Conservation (phyloP, 2,797 vertebrate genomes). For the Pipistrellus pygmaeus region DNA sequence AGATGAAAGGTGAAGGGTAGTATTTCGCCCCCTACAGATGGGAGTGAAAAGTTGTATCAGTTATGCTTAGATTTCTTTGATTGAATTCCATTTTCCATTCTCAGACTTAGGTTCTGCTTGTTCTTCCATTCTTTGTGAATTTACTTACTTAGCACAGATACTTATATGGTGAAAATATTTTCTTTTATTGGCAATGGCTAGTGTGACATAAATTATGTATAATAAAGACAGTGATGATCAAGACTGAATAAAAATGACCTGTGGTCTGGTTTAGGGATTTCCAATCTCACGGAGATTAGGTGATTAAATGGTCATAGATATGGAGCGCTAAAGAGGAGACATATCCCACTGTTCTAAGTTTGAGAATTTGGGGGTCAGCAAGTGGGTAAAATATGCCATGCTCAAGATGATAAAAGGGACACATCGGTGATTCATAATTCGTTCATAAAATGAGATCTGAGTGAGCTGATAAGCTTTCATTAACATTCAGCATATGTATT, state of each 20-base stretch:
- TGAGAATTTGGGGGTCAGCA: not conserved
- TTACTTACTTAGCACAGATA: slow-evolving; percentile 46
- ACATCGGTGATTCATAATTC: not conserved
- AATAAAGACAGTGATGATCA: not conserved
- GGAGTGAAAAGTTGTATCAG: slow-evolving; percentile 34
- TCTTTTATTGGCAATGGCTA: not conserved
- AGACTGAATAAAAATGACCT: slow-evolving; percentile 5
- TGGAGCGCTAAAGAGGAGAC: not conserved
- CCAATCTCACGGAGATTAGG: not conserved
- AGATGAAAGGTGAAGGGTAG: slow-evolving; percentile 36
- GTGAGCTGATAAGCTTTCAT: slow-evolving; percentile 7
- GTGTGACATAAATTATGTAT: not conserved
- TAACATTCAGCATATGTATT: not conserved
- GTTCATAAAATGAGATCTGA: not conserved
- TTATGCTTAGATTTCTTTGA: slow-evolving; percentile 51
- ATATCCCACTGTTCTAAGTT: not conserved
- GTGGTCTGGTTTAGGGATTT: not conserved
- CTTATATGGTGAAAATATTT: not conserved
- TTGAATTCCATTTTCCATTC: not conserved
- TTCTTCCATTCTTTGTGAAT: slow-evolving; percentile 50
- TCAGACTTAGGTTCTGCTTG: slow-evolving; percentile 1
- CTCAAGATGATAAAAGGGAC: not conserved
- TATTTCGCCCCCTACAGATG: not conserved
- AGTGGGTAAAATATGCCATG: not conserved
- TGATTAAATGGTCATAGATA: not conserved